phyloP scores from a whole-genome alignment of 2,797 vertebrate genomes.

The Apogon hyalosoma region DNA sequence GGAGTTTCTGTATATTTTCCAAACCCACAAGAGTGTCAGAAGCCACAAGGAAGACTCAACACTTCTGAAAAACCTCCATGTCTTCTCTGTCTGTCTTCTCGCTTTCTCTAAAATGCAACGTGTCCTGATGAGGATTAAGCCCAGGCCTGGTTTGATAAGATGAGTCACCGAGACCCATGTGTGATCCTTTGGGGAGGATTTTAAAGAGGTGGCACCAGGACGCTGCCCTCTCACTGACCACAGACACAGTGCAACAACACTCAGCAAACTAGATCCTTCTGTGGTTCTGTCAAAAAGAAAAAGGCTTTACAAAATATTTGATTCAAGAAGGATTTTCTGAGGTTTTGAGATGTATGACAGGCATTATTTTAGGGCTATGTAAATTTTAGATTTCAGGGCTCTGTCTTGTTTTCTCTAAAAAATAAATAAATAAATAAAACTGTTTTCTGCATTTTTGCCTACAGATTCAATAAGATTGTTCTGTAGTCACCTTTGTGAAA shows the following conservation, averaged over 20 bases:
- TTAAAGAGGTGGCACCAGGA: slow-evolving; percentile 45
- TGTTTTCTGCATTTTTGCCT: not conserved
- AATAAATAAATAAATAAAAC: slow-evolving; percentile 27
- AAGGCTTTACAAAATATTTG: slow-evolving; percentile 16
- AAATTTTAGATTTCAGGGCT: not conserved
- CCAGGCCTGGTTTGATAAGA: slow-evolving; percentile 50
- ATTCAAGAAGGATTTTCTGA: slow-evolving; percentile 11
- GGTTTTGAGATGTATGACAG: slow-evolving; percentile 3
- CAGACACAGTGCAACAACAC: slow-evolving; percentile 34
- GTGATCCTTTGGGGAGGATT: slow-evolving; percentile 39
- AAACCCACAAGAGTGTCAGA: slow-evolving; percentile 14
- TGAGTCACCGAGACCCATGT: slow-evolving; percentile 43
- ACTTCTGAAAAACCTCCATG: slow-evolving; percentile 9
- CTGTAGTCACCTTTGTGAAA: slow-evolving; percentile 3
- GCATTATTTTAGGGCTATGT: not conserved
- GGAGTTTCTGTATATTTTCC: slow-evolving; percentile 16
- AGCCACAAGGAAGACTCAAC: slow-evolving; percentile 25
- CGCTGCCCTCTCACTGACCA: slow-evolving; percentile 49
- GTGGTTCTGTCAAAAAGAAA: not conserved
- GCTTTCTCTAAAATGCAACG: slow-evolving; percentile 19
- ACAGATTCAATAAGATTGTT: not conserved
- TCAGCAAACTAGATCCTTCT: slow-evolving; percentile 23
- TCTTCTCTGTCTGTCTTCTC: slow-evolving; percentile 15
- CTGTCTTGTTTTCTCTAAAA: slow-evolving; percentile 4
- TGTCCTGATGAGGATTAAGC: slow-evolving; percentile 48